Base-by-base conservation (phyloP, 2,113 vertebrate genomes). In the Motacilla tschutschensis region DNA sequence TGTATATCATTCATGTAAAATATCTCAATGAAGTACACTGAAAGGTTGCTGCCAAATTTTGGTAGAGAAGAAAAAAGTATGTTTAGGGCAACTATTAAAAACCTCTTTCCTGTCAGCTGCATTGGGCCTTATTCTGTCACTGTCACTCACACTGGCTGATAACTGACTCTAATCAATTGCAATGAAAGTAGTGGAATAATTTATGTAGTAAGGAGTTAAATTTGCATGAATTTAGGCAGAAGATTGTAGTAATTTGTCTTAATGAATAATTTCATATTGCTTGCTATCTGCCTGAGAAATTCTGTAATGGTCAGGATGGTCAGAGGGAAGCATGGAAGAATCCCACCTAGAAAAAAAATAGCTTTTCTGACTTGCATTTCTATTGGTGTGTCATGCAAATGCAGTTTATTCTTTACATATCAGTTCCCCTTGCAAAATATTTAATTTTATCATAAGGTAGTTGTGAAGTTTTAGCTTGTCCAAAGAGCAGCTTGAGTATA, bases 201-300 rank as follows among this genome's bases (percentile, higher is more conserved):
- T 74, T 79, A 59, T 48, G 25, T 76, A 53, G 19, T 87, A 78
- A 87, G 38, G 73, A 87, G 26, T 2, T 4, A 63, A 83, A 90
- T 25, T 70, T 70, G 55, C 58, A 67, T 91, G 6, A 70, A 60
- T 79, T 76, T 77, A 92, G 33, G 54, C n/a, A 85, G 60, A 46
- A 77, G 36, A 25, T 35, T 75, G 46, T 67, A 36, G 22, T 76
- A 20, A 55, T 65, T 87, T 80, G 8, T 74, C 24, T 74, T 71
- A 89, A 77, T 76, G n/a, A 86, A 87, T 84, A 60, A 77, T 83
- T 89, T 85, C 36, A 51, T 40, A 36, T 83, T 87, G 14, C 21
- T 83, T 90, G 44, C 22, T 87, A 8, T 69, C 35, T 90, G 53
- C 41, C 24, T 58, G 40, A 90, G 43, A 77, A 83, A 58, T 86